Evolutionary conservation across 2,888 invertebrate genomes (phyloP), one percentile per base, ranked within the genome.

Genomic region (Archaeoteleia sp.): DNA sequence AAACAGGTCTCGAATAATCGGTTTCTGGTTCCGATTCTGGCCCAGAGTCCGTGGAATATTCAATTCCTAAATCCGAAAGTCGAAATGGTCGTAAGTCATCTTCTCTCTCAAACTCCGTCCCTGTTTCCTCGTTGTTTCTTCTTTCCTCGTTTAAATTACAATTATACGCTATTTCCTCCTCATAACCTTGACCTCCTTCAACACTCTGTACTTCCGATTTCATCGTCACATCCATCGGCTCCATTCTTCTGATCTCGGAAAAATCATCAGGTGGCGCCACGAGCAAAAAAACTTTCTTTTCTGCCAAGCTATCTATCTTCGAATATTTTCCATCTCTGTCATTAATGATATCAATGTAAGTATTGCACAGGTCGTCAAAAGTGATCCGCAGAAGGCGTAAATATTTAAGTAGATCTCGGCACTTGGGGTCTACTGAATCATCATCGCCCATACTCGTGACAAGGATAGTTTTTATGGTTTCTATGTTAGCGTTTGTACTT

Each of bases 221-320:
- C 30, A 34, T 43, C 1, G 48, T 48, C 1, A 63, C 58, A 4
- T 69, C 60, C 1, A 25, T 46, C 8, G 35, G 8, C 42, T 74
- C 65, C 40, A 85, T 82, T 54, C 82, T 82, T 9, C 74, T 75
- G 17, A 86, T 81, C 53, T 86, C 85, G 0, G 86, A 82, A 42
- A 88, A 86, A 61, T 89, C 89, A 25, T 89, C 89, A 1, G 88
- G 87, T 49, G 88, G 87, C 0, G 89, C 87, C 1, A 89, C 87
- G 25, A 90, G 79, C 66, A 90, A 87, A 71, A 89, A 89, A 6
- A 90, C 87, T 17, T 89, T 88, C 66, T 87, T 87, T 58, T 89
- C 88, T 0, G 87, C 85, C 72, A 84, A 82, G 9, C 69, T 74
- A 20, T 84, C 84, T 2, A 80, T 74, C 37, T 73, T 71, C 0